These are phyloP conservation scores for Nebria ingens DNA, from an alignment of 1,140 invertebrate species.

Conservation along the genomic window DNA sequence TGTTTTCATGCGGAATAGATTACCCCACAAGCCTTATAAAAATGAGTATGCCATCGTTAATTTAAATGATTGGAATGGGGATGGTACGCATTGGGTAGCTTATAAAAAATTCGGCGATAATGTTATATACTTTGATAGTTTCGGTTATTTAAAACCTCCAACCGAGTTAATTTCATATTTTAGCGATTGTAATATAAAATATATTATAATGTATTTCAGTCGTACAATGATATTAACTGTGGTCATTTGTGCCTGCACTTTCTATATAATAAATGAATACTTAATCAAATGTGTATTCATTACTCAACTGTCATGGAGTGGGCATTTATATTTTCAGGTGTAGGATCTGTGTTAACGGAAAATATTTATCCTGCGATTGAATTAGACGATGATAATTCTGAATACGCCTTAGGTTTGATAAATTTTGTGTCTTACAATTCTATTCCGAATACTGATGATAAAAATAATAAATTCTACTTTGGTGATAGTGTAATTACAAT, in stretches of 20 bases:
- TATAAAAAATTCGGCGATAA: slow-evolving; percentile 20
- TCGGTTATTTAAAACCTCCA: slow-evolving; percentile 26
- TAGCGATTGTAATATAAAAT: slow-evolving; percentile 10
- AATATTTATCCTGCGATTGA: too few relatives aligned
- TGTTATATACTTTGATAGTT: slow-evolving; percentile 23
- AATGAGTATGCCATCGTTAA: slow-evolving; percentile 24
- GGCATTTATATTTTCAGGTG: too few relatives aligned
- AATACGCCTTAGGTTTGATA: too few relatives aligned
- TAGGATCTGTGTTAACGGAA: too few relatives aligned
- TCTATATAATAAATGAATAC: slow-evolving; percentile 17
- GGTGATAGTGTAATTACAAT: too few relatives aligned
- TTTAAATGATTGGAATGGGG: slow-evolving; percentile 19
- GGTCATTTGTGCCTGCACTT: too few relatives aligned
- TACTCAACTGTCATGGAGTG: too few relatives aligned
- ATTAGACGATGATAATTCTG: too few relatives aligned
- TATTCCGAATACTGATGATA: too few relatives aligned
- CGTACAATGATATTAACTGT: slow-evolving; percentile 12
- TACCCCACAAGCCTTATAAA: neutral
- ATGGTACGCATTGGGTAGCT: slow-evolving; percentile 26
- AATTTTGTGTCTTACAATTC: too few relatives aligned
- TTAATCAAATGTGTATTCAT: too few relatives aligned
- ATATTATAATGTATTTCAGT: slow-evolving; percentile 11
- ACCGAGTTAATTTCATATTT: slow-evolving; percentile 25
- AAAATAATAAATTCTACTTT: too few relatives aligned
- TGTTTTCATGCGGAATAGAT: slow-evolving; percentile 17